Evolutionary conservation across 2,113 vertebrate species (phyloP), one percentile per base, ranked within the genome.

Genomic region (Cheilinus undulatus): DNA sequence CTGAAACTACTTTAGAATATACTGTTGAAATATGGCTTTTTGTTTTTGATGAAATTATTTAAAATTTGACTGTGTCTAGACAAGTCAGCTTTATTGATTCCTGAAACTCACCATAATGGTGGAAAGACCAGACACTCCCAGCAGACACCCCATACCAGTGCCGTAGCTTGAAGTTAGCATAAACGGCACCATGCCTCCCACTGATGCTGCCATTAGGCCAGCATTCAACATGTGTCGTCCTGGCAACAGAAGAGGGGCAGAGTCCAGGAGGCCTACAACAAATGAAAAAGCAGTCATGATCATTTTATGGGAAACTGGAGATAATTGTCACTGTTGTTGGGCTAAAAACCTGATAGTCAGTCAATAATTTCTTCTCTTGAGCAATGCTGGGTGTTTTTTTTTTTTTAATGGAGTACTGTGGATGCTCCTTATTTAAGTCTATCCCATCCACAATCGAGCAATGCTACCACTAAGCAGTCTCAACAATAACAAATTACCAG

Each of bases 151-250:
- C 92, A 95, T 93, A 42, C 94, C 94, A 0, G 88, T 93, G 13
- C 30, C 67, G 12, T 93, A 95, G 56, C 79, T 92, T 64, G 92
- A 80, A n/a, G 90, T 94, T 58, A 95, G 86, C 94, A 95, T 95
- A 40, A 94, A 95, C 52, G 93, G 91, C 54, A 95, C 76, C 69
- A 94, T 91, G 63, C 93, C 91, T 4, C 90, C 94, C 40, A 92
- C 52, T 0, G 94, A 94, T 1, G 93, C 93, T 0, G 93, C 86
- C 89, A 95, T 89, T 58, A 95, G 83, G 32, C 92, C 76, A 0
- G 93, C 93, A 8, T 95, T 95, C n/a, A 95, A 3, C 78, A 88
- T 71, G 77, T 95, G 94, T 3, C 94, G 92, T 6, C 94, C 94
- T 1, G 94, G 94, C 69, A 95, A 50, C 54, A 90, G 19, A 69